Evolutionary conservation across 2,888 invertebrate species (phyloP), one percentile per base, ranked within the genome.

Genomic region (Girardia tigrina): DNA sequence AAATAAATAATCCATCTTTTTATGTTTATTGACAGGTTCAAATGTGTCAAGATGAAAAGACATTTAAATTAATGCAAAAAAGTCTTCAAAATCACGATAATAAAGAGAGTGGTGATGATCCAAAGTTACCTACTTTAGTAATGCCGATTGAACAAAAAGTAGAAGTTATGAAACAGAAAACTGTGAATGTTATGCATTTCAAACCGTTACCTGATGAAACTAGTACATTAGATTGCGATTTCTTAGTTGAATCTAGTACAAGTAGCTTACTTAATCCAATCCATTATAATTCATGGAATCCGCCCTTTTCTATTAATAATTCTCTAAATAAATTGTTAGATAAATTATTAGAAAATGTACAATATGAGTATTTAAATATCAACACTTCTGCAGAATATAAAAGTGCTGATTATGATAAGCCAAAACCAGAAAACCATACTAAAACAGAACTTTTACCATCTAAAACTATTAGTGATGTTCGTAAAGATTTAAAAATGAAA

Each of bases 301-400:
- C 56, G 4, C 56, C 56, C 6, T 56, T 56, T n/a, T 20, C 56
- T 20, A 56, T 56, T 23, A 56, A 23, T n/a, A n/a, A 56, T 16
- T 8, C 8, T 56, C 8, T 56, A 4, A 56, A 56, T 23, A n/a
- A 56, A 56, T 8, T 4, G 56, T 23, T 56, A 2, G 56, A 56
- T 56, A 56, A 56, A 56, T n/a, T 56, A 56, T 56, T 56, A n/a
- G 56, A 56, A 56, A 56, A 56, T 16, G 56, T 56, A n/a, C 56
- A 56, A 56, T 56, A 56, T 56, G 8, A 56, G 23, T 56, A 56
- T 56, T n/a, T 56, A 12, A 56, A 56, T 56, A 16, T 56, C 23
- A 23, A 23, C 56, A 16, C 6, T 56, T 56, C 56, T 4, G 36
- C 12, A 36, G 8, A 4, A 56, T 20, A 56, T 56, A 36, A 16